phyloP scores from a whole-genome alignment of 1,140 invertebrate species.

The Colletes latitarsis region DNA sequence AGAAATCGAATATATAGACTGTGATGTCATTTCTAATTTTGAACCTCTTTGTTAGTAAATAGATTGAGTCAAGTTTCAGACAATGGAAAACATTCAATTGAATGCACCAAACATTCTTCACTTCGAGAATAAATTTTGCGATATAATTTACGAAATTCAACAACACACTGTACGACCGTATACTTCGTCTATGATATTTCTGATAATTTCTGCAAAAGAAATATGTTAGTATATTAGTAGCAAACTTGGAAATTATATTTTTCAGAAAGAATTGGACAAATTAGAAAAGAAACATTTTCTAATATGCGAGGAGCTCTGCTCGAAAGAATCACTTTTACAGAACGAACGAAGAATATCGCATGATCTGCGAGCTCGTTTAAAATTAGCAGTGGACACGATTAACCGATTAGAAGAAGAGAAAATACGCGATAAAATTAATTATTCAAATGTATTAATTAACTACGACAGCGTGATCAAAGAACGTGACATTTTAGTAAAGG shows the following conservation, averaged over 20 bases:
- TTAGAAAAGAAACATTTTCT: constrained; percentile 63
- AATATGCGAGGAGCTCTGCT: constrained; percentile 60
- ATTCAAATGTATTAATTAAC: constrained; percentile 65
- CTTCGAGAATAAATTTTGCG: constrained; percentile 64
- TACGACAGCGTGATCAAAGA: constrained; percentile 65
- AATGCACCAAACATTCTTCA: constrained; percentile 50
- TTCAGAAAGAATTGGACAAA: not conserved
- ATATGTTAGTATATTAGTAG: not conserved
- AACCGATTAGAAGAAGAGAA: constrained; percentile 71
- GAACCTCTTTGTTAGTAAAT: no score
- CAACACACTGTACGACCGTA: constrained; percentile 54
- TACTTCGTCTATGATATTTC: constrained; percentile 12
- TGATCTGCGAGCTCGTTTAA: constrained; percentile 66
- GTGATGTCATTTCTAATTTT: no score
- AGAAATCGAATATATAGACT: no score
- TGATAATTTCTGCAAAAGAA: not conserved
- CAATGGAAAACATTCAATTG: constrained; percentile 19
- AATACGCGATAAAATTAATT: constrained; percentile 58
- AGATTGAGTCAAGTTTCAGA: no score
- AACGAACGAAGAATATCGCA: constrained; percentile 64
- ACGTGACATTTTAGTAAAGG: constrained; percentile 64
- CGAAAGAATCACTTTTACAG: constrained; percentile 63
- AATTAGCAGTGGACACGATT: constrained; percentile 54
- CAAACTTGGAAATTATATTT: not conserved
- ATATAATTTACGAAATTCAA: constrained; percentile 66